These are phyloP conservation scores for Heterodera filipjevi DNA, from an alignment of 2,888 invertebrate genomes.

Conservation along the genomic window DNA sequence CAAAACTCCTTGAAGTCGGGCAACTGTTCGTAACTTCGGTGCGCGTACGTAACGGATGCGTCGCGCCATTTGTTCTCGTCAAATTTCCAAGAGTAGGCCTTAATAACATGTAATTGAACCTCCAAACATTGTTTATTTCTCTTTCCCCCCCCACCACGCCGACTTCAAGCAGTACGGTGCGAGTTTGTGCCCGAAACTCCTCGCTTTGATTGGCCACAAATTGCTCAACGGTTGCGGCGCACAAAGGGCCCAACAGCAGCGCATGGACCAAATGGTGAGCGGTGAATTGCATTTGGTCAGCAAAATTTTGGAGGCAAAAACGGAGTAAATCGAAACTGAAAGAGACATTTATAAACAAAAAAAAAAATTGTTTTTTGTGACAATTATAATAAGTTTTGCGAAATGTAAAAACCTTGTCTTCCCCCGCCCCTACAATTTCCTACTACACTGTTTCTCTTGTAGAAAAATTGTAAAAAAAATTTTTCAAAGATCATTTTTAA, in stretches of 20 bases:
- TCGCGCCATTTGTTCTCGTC: conserved; percentile 4
- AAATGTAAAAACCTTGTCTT: no score
- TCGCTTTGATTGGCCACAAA: conserved; percentile 18
- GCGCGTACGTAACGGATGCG: not conserved
- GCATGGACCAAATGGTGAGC: conserved; percentile 13
- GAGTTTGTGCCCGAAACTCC: conserved; percentile 29
- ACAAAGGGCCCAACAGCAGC: conserved; percentile 23
- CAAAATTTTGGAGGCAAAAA: conserved; percentile 21
- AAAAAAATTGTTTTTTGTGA: not conserved
- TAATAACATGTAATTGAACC: no score
- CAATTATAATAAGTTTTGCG: no score
- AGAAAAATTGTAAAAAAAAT: no score
- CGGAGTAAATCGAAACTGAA: conserved; percentile 23
- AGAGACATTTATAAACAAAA: conserved; percentile 2
- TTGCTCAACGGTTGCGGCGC: conserved; percentile 16
- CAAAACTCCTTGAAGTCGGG: conserved; percentile 27
- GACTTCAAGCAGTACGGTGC: conserved; percentile 21
- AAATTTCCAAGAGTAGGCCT: conserved; percentile 15
- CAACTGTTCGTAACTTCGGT: conserved; percentile 15
- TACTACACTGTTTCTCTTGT: no score
- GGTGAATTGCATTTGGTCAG: not conserved
- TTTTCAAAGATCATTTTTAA: no score
- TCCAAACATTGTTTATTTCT: not conserved
- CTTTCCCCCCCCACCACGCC: not conserved
- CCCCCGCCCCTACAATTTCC: no score